Evolutionary conservation across 2,888 invertebrate genomes (phyloP).

Genomic region (Shargacucullia verbasci): DNA sequence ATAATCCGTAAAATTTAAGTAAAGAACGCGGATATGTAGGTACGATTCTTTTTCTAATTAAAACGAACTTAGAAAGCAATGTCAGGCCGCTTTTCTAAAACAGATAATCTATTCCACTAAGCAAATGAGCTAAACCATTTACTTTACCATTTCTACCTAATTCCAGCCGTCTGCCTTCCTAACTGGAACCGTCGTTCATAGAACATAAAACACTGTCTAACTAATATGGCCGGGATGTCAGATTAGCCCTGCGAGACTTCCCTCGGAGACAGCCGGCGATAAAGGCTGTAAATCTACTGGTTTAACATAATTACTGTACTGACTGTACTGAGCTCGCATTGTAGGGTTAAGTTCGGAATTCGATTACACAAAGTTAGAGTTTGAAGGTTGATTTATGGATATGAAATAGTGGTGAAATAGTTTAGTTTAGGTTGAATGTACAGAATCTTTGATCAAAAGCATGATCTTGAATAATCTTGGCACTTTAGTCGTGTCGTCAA

Average conservation of each 20-base stretch:
- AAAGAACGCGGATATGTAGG: too few species aligned
- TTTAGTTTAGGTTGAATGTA: too few species aligned
- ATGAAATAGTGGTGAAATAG: not conserved
- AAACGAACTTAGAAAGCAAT: too few species aligned
- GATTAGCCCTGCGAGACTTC: slow-evolving; percentile 4
- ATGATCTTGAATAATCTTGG: too few species aligned
- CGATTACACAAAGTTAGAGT: not conserved
- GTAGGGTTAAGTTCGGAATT: slow-evolving; percentile 3
- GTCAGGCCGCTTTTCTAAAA: too few species aligned
- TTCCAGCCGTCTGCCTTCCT: not conserved
- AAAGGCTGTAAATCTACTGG: slow-evolving; percentile 9
- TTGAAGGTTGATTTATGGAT: slow-evolving; percentile 2
- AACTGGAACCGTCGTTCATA: not conserved
- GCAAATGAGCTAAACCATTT: not conserved
- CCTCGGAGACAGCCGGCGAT: not conserved
- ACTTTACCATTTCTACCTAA: not conserved
- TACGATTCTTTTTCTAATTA: too few species aligned
- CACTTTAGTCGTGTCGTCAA: too few species aligned
- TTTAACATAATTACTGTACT: not conserved
- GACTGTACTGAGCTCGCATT: not conserved
- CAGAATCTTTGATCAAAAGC: too few species aligned
- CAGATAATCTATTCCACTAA: too few species aligned
- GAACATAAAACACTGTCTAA: slow-evolving; percentile 5
- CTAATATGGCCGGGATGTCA: slow-evolving; percentile 1
- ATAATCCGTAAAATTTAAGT: too few species aligned